Evolutionary conservation across 2,797 vertebrate species (phyloP).

Genomic region (Xenopus petersii): DNA sequence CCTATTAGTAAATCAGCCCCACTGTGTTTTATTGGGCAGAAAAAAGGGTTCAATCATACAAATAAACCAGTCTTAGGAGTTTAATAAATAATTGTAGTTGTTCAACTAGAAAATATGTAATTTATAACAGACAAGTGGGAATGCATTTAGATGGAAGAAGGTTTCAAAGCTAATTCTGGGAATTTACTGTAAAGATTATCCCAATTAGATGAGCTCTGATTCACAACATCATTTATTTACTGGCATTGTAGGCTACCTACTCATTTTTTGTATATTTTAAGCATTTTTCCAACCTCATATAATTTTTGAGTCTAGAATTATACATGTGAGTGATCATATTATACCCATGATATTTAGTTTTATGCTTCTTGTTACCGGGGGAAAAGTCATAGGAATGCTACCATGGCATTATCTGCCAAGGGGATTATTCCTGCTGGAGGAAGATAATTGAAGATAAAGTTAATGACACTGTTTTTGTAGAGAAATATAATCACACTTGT

Average conservation of each 20-base stretch:
- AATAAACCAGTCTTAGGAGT: too few relatives aligned
- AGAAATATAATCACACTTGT: neutral
- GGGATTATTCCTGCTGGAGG: slow-evolving; percentile 8
- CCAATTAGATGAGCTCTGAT: neutral
- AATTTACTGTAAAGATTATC: neutral
- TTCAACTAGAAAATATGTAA: neutral
- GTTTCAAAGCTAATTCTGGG: neutral
- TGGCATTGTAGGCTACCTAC: too few relatives aligned
- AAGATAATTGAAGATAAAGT: neutral
- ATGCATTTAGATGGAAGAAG: neutral
- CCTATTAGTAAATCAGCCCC: too few relatives aligned
- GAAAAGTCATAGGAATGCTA: slow-evolving; percentile 4
- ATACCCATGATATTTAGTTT: neutral
- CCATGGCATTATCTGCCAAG: slow-evolving; percentile 18
- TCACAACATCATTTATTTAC: neutral
- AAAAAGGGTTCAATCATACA: too few relatives aligned
- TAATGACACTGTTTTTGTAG: neutral
- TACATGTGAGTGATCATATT: neutral
- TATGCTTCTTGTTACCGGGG: neutral
- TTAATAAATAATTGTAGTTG: neutral
- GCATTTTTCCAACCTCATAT: too few relatives aligned
- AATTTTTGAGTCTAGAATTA: neutral
- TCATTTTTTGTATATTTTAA: too few relatives aligned
- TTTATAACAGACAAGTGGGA: neutral
- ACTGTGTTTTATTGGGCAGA: too few relatives aligned